These are phyloP conservation scores for Limulus polyphemus DNA, from an alignment of 2,888 invertebrate species.

Conservation along the genomic window DNA sequence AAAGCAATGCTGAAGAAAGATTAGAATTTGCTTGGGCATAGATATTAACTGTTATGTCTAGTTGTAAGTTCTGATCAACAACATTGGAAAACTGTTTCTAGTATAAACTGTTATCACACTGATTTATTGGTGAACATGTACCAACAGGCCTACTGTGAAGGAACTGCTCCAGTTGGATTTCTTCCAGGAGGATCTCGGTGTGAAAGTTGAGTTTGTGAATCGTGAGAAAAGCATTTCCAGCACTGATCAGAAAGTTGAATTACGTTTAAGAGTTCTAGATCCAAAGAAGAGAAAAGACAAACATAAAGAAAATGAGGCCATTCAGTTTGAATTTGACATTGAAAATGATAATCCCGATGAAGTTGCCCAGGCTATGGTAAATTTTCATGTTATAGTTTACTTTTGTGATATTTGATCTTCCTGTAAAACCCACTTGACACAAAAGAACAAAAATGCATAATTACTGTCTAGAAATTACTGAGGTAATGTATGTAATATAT, in stretches of 20 bases:
- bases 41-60: no score
- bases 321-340: conserved; percentile 95
- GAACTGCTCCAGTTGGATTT: conserved; percentile 90
- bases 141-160: conserved; percentile 64
- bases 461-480: no score
- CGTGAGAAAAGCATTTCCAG: conserved; percentile 41
- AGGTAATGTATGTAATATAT: no score
- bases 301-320: conserved; percentile 97
- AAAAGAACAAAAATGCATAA: no score
- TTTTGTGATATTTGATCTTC: neutral
- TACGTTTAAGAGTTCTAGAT: conserved; percentile 84
- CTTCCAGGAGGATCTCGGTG: conserved; percentile 84
- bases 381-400: conserved; percentile 11
- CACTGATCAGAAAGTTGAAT: conserved; percentile 55
- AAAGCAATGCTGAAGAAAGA: no score
- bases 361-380: conserved; percentile 81
- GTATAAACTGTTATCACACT: no score
- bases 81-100: no score
- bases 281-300: conserved; percentile 93
- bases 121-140: no score
- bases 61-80: no score
- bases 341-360: conserved; percentile 81
- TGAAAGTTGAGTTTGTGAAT: conserved; percentile 58
- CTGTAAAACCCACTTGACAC: no score
- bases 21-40: no score